Base-by-base conservation (phyloP, 2,888 invertebrate genomes). In the Pteria penguin region DNA sequence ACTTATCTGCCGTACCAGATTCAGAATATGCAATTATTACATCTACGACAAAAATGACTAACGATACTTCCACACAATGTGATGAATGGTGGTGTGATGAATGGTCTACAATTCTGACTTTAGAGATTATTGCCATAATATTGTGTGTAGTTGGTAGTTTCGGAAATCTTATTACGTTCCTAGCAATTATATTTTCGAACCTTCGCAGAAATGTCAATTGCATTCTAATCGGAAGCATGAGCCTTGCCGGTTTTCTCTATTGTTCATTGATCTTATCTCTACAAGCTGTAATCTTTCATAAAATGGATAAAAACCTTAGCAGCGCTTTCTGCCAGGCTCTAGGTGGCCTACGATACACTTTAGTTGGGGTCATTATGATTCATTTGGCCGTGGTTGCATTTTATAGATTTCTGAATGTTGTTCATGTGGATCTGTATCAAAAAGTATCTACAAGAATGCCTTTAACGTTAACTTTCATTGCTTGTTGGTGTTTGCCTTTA, bases 151-250 rank as follows among this genome's bases (percentile, higher is more conserved):
- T 84, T 24, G 88, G 89, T 22, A 83, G 83, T 36, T 82, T 85
- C 5, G 87, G 87, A 29, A 88, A 88, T 78, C 78, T 85, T 5
- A 82, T 88, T n/a, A 88, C 88, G 2, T 83, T 89, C 3, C 72
- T 88, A 4, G 87, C 88, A n/a, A 87, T 89, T 36, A 33, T 86
- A n/a, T 87, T 84, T 52, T 86, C 86, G 36, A 86, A 84, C 58
- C 81, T 89, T 2, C 81, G 86, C 4, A 85, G 81, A 65, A 88
- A 86, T 75, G 84, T 88, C 62, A 89, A 88, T 82, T 86, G 87
- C 75, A 86, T 89, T 57, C 79, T 89, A 14, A 87, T 89, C 66
- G 87, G 88, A 31, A 86, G 88, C 76, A 83, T 86, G 65, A 87
- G 89, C 65, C 76, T 85, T 61, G 86, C 87, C 24, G 85, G 86